phyloP scores from a whole-genome alignment of 2,797 vertebrate genomes.

The Lepus townsendii region DNA sequence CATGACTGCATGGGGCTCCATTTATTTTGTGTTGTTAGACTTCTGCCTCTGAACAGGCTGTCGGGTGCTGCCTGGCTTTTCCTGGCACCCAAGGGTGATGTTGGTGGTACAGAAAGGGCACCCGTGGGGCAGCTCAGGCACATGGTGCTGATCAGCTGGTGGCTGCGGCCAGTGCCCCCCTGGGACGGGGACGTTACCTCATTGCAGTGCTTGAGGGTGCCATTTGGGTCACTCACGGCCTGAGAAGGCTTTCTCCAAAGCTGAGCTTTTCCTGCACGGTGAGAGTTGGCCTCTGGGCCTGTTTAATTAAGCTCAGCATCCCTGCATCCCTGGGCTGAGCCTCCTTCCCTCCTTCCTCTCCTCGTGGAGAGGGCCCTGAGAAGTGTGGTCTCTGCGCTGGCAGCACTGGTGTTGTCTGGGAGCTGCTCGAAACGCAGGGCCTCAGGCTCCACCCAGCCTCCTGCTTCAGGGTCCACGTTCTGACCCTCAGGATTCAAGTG shows the following conservation, averaged over 20 bases:
- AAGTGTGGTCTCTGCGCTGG: not conserved
- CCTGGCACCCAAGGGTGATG: not conserved
- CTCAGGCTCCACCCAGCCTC: not conserved
- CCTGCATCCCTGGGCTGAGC: not conserved
- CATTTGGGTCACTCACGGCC: constrained; percentile 37
- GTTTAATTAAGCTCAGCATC: not conserved
- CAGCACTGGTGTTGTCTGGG: not conserved
- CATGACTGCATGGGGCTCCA: not conserved
- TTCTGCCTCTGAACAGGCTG: constrained; percentile 32
- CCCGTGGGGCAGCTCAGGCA: not conserved
- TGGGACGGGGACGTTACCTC: constrained; percentile 40
- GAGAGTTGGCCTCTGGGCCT: not conserved
- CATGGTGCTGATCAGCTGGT: not conserved
- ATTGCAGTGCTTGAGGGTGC: not conserved
- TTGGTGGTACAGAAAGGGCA: not conserved
- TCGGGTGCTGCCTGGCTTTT: rapidly evolving
- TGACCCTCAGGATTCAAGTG: not conserved
- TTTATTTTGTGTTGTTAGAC: not conserved
- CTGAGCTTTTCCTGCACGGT: not conserved
- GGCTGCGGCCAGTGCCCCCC: not conserved
- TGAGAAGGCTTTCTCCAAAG: constrained; percentile 26
- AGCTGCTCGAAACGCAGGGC: not conserved
- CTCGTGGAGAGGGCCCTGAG: rapidly evolving
- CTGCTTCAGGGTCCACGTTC: not conserved
- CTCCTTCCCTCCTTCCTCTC: not conserved